A percentile compares a stretch with the other conserved stretches of the same genome.
These are phyloP conservation scores for Sycophila sp. DNA, from an alignment of 1,140 invertebrate genomes.

Conservation along the genomic window DNA sequence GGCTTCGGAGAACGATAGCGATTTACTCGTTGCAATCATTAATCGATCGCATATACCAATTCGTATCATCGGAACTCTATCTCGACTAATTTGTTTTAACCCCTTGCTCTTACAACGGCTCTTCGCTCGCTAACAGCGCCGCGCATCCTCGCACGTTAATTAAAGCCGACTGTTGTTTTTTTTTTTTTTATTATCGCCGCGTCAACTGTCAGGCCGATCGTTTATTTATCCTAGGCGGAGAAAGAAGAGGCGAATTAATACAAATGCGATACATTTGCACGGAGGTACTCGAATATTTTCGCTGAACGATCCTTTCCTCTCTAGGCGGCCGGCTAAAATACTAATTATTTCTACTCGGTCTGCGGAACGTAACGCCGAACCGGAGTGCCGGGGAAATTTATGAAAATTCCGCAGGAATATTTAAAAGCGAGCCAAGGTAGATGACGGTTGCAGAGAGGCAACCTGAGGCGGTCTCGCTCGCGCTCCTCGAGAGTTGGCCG, in stretches of 20 bases:
- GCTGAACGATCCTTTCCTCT: background rate
- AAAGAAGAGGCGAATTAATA: slow-evolving; percentile 18
- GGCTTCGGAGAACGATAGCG: slow-evolving; percentile 41
- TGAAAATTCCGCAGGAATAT: slow-evolving; percentile 34
- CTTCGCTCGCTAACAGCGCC: too few relatives aligned
- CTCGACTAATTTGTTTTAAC: slow-evolving; percentile 17
- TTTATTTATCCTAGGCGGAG: too few relatives aligned
- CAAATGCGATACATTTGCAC: background rate
- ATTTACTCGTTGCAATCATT: slow-evolving; percentile 44
- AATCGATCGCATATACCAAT: slow-evolving; percentile 42
- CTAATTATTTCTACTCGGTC: background rate
- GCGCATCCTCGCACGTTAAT: slow-evolving; percentile 10
- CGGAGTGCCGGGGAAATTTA: slow-evolving; percentile 17
- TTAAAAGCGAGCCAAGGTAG: slow-evolving; percentile 24
- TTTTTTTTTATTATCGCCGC: slow-evolving; percentile 3
- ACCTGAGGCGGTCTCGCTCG: too few relatives aligned
- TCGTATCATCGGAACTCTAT: slow-evolving; percentile 26
- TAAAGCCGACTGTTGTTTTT: background rate
- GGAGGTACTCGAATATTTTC: background rate
- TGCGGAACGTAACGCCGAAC: slow-evolving; percentile 10
- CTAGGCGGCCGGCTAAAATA: background rate
- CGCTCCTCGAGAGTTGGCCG: background rate
- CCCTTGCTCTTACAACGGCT: background rate
- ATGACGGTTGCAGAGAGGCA: slow-evolving; percentile 19
- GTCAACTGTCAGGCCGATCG: too few relatives aligned